These are phyloP conservation scores for Argya squamiceps DNA, from an alignment of 2,797 vertebrate species.

Conservation along the genomic window DNA sequence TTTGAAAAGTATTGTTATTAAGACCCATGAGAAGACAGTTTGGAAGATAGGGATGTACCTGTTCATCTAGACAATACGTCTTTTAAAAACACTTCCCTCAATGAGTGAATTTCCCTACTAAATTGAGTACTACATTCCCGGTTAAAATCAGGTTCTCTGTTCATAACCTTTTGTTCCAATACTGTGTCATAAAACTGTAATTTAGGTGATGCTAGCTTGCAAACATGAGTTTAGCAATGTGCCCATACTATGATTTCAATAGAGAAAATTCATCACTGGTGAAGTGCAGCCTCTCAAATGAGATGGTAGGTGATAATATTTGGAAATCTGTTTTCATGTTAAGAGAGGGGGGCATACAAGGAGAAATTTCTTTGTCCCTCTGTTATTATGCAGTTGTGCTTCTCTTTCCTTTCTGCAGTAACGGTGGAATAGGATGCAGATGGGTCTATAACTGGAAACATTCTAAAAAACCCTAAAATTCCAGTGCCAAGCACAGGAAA, in stretches of 20 bases:
- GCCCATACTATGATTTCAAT: not conserved
- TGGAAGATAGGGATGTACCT: not conserved
- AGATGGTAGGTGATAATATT: not conserved
- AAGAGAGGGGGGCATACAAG: not conserved
- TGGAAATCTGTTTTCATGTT: not conserved
- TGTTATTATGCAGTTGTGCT: not conserved
- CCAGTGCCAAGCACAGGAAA: not conserved
- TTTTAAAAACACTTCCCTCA: not conserved
- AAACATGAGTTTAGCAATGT: not conserved
- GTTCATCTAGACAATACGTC: not conserved
- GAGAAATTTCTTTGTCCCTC: not conserved
- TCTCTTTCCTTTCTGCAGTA: not conserved
- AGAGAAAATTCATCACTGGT: not conserved
- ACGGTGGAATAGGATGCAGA: not conserved
- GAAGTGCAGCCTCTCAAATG: not conserved
- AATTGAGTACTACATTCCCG: not conserved
- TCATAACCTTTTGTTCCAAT: not conserved
- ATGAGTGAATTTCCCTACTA: not conserved
- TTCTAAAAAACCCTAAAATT: not conserved
- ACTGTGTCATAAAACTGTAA: not conserved
- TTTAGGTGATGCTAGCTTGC: not conserved
- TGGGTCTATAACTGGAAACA: not conserved
- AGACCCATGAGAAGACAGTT: not conserved
- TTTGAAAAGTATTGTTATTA: not conserved
- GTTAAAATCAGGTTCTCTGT: constrained; percentile 2